Evolutionary conservation across 2,113 vertebrate species (phyloP).

Genomic region (Bagarius yarrelli): DNA sequence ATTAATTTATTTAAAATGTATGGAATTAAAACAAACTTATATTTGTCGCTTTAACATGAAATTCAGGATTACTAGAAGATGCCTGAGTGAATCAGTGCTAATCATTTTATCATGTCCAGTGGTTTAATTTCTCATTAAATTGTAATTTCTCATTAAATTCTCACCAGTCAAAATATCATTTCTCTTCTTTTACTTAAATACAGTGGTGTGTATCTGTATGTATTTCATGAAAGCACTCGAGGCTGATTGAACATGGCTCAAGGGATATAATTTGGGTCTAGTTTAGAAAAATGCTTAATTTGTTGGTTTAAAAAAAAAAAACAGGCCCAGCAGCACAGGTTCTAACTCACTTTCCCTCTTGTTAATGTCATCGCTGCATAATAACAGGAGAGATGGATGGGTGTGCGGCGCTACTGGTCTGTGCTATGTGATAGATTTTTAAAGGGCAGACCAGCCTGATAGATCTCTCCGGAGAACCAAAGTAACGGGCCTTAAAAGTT

Average conservation of each 20-base stretch:
- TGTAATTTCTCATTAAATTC: not conserved
- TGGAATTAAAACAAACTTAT: not conserved
- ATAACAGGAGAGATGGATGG: constrained; percentile 31
- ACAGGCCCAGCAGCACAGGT: not conserved
- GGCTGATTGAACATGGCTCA: not conserved
- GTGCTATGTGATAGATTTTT: constrained; percentile 32
- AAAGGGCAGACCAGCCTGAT: constrained; percentile 31
- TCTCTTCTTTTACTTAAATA: not conserved
- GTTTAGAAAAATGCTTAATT: not conserved
- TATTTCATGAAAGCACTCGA: not conserved
- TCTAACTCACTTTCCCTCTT: constrained; percentile 18
- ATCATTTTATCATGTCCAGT: not conserved
- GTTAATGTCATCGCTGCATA: constrained; percentile 35
- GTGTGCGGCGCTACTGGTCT: not conserved
- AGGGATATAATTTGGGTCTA: not conserved
- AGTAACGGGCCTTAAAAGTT: constrained; percentile 44
- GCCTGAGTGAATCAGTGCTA: not conserved
- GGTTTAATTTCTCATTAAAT: not conserved
- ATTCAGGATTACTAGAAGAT: not conserved
- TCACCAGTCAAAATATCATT: constrained; percentile 1
- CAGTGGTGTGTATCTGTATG: not conserved
- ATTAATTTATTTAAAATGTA: not conserved
- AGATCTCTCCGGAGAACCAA: constrained; percentile 32
- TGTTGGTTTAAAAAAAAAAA: not conserved
- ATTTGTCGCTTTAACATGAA: not conserved